phyloP scores from a whole-genome alignment of 2,797 vertebrate genomes.

The Nothura maculosa region DNA sequence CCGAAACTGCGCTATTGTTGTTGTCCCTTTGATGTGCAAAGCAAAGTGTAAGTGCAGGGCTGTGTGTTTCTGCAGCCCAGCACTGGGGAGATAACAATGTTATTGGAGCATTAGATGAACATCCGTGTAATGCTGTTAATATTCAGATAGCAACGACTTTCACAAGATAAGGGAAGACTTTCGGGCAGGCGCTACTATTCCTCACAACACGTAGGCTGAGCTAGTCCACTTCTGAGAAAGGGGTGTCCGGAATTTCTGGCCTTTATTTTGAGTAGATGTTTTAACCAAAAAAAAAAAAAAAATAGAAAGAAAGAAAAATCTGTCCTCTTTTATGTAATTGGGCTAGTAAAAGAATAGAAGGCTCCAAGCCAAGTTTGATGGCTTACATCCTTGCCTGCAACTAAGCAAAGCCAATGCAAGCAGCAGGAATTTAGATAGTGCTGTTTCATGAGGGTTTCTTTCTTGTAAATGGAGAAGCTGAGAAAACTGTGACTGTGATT shows the following conservation, averaged over 20 bases:
- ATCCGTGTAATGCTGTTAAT: constrained; percentile 11
- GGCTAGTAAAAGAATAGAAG: not conserved
- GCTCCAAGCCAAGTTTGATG: not conserved
- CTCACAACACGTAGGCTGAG: not conserved
- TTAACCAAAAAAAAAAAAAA: not conserved
- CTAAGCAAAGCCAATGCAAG: not conserved
- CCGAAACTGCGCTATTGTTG: not conserved
- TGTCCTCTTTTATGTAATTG: not conserved
- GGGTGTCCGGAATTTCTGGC: not conserved
- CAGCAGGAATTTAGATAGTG: not conserved
- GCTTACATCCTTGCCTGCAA: not conserved
- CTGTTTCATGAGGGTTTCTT: not conserved
- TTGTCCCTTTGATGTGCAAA: constrained; percentile 49
- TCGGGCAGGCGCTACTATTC: not conserved
- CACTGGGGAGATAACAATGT: not conserved
- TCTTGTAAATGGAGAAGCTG: not conserved
- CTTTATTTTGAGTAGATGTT: not conserved
- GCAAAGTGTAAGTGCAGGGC: not conserved
- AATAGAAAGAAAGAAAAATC: not conserved
- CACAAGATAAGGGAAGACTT: not conserved
- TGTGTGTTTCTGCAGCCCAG: not conserved
- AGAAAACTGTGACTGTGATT: not conserved
- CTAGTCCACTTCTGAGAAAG: not conserved
- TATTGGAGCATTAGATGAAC: not conserved
- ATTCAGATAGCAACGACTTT: not conserved